These are phyloP conservation scores for Falco biarmicus DNA, from an alignment of 2,797 vertebrate species.

Conservation along the genomic window DNA sequence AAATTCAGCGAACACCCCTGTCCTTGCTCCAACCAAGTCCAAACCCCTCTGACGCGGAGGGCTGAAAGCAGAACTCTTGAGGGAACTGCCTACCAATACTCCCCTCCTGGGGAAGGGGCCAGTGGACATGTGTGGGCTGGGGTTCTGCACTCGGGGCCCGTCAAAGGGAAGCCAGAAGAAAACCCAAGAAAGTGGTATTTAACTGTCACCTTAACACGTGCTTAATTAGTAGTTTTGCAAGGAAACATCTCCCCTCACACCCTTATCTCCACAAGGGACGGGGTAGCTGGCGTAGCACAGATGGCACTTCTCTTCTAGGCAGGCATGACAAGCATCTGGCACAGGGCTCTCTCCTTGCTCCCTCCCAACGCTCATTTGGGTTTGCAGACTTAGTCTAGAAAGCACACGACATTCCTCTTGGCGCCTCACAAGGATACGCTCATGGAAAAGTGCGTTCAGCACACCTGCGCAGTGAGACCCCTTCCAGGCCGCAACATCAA, in stretches of 20 bases:
- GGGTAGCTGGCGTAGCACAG: neutral
- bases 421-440: accelerated
- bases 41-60: accelerated
- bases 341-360: accelerated
- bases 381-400: neutral
- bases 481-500: neutral
- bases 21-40: neutral
- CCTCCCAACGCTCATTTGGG: neutral
- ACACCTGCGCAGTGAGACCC: neutral
- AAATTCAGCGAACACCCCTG: accelerated
- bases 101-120: neutral
- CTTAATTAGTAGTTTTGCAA: neutral
- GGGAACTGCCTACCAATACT: neutral
- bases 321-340: neutral
- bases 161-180: neutral
- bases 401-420: accelerated
- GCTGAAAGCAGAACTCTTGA: neutral
- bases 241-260: neutral
- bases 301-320: neutral
- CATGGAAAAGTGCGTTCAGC: accelerated
- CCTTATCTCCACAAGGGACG: neutral
- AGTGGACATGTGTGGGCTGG: accelerated
- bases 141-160: neutral
- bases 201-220: neutral
- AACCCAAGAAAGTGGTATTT: neutral